Conservation (phyloP, 2,797 vertebrate species). For the Mycteria americana region DNA sequence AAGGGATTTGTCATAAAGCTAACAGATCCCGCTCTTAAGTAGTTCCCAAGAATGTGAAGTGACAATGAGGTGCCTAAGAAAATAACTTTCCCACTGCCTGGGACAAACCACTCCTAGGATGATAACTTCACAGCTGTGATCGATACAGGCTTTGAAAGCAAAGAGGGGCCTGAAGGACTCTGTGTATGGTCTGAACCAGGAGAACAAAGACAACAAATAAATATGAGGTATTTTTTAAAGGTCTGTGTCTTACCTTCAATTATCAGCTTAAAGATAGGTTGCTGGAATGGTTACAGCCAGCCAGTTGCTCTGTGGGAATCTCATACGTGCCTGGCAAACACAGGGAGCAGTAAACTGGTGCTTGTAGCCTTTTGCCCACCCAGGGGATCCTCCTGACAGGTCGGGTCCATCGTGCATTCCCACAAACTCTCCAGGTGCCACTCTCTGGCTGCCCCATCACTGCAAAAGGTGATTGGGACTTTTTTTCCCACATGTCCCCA, state of each 20-base stretch:
- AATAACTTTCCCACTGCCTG: conserved; percentile 23
- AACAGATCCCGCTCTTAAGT: conserved; percentile 18
- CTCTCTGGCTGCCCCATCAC: neutral
- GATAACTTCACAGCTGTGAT: conserved; percentile 25
- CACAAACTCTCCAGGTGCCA: neutral
- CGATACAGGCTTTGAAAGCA: neutral
- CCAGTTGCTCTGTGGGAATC: neutral
- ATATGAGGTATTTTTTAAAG: neutral
- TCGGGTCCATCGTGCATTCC: rapidly evolving
- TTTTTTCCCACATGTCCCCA: neutral
- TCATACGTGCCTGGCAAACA: neutral
- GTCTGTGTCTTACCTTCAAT: conserved; percentile 21
- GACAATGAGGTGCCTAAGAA: conserved; percentile 58
- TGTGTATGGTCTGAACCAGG: neutral
- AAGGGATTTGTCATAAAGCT: conserved; percentile 50
- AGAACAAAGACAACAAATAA: conserved; percentile 29
- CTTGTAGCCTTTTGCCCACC: neutral
- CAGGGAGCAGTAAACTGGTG: neutral
- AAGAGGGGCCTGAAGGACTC: neutral
- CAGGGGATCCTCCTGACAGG: neutral
- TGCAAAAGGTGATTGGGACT: neutral
- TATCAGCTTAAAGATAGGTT: neutral
- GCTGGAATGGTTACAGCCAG: neutral
- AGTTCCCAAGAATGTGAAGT: conserved; percentile 58
- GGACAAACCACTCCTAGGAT: neutral